phyloP scores from a whole-genome alignment of 2,113 vertebrate species.

The Emberiza fucata region DNA sequence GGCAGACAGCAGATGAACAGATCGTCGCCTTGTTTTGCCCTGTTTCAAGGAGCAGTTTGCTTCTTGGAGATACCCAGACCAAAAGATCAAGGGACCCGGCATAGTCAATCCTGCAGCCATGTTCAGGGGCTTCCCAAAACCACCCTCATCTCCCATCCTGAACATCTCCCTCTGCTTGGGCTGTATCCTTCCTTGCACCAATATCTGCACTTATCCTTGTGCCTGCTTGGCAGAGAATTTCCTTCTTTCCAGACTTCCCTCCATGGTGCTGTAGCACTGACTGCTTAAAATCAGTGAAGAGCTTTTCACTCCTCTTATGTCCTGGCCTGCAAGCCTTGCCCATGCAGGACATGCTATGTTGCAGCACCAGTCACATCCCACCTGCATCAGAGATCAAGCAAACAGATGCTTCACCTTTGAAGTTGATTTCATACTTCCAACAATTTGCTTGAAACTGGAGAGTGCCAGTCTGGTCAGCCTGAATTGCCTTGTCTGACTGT shows the following conservation, averaged over 20 bases:
- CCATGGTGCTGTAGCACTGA: neutral
- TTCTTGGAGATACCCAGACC: neutral
- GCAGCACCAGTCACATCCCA: neutral
- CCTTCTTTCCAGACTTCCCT: neutral
- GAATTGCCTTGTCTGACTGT: neutral
- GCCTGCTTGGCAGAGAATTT: neutral
- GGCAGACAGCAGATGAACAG: neutral
- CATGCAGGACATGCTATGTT: fast-evolving
- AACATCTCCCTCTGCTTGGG: neutral
- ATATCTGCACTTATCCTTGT: neutral
- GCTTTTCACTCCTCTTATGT: neutral
- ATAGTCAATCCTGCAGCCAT: neutral
- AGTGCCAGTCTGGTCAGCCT: neutral
- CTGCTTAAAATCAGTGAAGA: neutral
- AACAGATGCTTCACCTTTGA: neutral
- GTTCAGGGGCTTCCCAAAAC: neutral
- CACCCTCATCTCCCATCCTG: neutral
- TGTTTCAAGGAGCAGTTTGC: neutral
- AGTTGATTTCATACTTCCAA: neutral
- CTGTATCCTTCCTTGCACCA: neutral
- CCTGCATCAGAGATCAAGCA: neutral
- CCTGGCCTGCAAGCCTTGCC: neutral
- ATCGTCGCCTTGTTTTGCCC: neutral
- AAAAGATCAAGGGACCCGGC: neutral
- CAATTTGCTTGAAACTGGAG: neutral